Evolutionary conservation across 2,797 vertebrate species (phyloP).

Genomic region (Rhinichthys osculus): DNA sequence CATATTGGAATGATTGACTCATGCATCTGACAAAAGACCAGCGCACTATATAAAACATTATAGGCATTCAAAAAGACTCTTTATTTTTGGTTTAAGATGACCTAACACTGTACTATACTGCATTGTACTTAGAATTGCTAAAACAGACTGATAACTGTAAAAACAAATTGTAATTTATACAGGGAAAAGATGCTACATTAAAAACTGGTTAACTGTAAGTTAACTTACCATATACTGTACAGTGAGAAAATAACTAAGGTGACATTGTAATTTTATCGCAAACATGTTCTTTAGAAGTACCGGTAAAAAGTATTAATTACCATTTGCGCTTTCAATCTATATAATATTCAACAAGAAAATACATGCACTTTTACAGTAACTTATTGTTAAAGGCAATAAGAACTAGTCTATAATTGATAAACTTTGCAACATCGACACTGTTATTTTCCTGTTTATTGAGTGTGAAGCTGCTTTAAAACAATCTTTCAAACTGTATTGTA

Average conservation of each 20-base stretch:
- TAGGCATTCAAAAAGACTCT: not conserved
- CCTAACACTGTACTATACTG: not conserved
- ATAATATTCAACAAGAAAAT: not conserved
- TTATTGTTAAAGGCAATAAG: not conserved
- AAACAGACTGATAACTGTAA: not conserved
- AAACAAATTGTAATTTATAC: not conserved
- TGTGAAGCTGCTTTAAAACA: not conserved
- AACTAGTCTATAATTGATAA: not conserved
- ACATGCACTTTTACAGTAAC: not conserved
- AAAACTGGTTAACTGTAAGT: not conserved
- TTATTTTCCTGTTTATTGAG: not conserved
- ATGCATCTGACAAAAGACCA: constrained; percentile 9
- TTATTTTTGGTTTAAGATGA: not conserved
- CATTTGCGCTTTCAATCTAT: not conserved
- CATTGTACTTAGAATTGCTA: not conserved
- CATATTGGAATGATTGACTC: constrained; percentile 50
- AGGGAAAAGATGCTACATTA: not conserved
- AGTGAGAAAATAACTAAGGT: not conserved
- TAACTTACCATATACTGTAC: not conserved
- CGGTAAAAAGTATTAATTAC: not conserved
- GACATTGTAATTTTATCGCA: not conserved
- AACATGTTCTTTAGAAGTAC: not conserved
- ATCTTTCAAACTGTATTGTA: not conserved
- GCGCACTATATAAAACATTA: not conserved
- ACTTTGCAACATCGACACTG: not conserved